phyloP scores from a whole-genome alignment of 2,113 vertebrate genomes.

The Hypocryptadius cinnamomeus region DNA sequence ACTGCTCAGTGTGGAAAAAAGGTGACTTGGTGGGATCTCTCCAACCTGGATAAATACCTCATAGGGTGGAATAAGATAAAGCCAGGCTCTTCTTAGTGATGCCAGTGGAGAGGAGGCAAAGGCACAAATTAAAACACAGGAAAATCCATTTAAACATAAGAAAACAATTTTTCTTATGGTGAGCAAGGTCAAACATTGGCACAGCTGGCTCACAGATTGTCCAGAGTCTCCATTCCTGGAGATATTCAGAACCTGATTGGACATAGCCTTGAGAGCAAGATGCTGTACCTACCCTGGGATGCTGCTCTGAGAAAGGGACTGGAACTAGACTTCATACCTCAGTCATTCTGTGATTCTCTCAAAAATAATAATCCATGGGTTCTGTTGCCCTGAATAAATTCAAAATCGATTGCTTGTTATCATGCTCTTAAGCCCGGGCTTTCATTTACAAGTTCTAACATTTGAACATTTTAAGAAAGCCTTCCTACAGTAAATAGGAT shows the following conservation, averaged over 20 bases:
- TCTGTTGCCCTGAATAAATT: not conserved
- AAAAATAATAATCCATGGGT: not conserved
- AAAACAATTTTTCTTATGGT: not conserved
- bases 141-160: not conserved
- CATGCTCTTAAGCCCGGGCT: not conserved
- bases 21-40: not conserved
- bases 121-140: not conserved
- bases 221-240: not conserved
- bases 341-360: not conserved
- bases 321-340: not conserved
- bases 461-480: not conserved
- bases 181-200: not conserved
- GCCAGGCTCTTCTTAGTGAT: not conserved
- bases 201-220: not conserved
- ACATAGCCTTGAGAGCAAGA: not conserved
- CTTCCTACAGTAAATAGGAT: not conserved
- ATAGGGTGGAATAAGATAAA: not conserved
- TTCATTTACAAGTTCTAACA: not conserved
- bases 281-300: no score
- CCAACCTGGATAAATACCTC: not conserved
- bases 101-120: not conserved
- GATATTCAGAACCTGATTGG: not conserved
- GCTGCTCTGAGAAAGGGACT: not conserved
- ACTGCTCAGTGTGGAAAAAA: not conserved
- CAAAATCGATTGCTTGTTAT: not conserved